phyloP scores from a whole-genome alignment of 23 tunicate genomes.

The Diplosoma virens region DNA sequence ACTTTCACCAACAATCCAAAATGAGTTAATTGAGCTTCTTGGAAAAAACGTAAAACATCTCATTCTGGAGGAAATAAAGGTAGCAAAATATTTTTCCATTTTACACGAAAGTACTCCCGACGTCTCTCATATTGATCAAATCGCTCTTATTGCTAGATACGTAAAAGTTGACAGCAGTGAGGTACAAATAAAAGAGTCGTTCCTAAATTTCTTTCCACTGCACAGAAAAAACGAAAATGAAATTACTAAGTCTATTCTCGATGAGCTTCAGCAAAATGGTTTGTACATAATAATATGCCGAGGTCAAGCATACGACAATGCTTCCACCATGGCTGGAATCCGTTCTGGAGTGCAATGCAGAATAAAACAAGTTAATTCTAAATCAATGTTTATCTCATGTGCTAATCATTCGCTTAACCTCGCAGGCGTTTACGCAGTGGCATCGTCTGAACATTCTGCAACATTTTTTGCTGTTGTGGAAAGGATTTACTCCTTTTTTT shows the following conservation, averaged over 20 bases:
- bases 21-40: slow-evolving; percentile 29
- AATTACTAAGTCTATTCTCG: slow-evolving; percentile 29
- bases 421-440: slow-evolving; percentile 30
- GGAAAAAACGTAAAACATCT: slow-evolving; percentile 30
- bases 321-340: slow-evolving; percentile 34
- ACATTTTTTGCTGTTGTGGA: slow-evolving; percentile 19
- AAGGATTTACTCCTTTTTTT: slow-evolving; percentile 19
- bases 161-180: slow-evolving; percentile 22
- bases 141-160: slow-evolving; percentile 30
- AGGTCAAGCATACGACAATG: slow-evolving; percentile 36
- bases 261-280: slow-evolving; percentile 33
- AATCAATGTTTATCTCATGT: slow-evolving; percentile 13
- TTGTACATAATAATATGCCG: slow-evolving; percentile 31
- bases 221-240: slow-evolving; percentile 23
- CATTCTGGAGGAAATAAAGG: slow-evolving; percentile 30
- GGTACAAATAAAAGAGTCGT: slow-evolving; percentile 23
- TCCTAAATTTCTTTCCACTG: slow-evolving; percentile 33
- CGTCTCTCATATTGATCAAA: slow-evolving; percentile 25
- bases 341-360: slow-evolving; percentile 31
- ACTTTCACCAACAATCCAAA: slow-evolving; percentile 33
- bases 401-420: slow-evolving; percentile 25
- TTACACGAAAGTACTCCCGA: slow-evolving; percentile 29
- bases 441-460: slow-evolving; percentile 24
- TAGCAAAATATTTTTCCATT: slow-evolving; percentile 30
- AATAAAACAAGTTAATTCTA: slow-evolving; percentile 18